phyloP scores from a whole-genome alignment of 2,888 invertebrate species.

The Clepsis dumicolana region DNA sequence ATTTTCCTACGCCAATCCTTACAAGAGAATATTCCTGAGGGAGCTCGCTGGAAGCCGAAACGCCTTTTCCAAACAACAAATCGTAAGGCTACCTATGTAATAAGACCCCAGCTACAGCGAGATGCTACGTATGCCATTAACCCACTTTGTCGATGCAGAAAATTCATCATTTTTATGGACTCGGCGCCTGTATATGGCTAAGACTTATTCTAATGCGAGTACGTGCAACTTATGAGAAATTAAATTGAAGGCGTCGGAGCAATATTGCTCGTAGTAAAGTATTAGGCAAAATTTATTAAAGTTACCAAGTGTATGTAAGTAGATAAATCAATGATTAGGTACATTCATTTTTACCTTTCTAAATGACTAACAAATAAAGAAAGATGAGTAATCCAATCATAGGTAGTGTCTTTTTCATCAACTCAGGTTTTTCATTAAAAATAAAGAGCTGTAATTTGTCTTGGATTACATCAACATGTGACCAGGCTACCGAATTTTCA shows the following conservation, averaged over 20 bases:
- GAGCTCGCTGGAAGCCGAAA: neutral
- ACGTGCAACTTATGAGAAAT: constrained; percentile 18
- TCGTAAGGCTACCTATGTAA: neutral
- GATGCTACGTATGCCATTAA: constrained; percentile 11
- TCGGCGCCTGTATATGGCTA: constrained; percentile 11
- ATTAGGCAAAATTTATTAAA: constrained; percentile 18
- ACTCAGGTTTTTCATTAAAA: too few relatives aligned
- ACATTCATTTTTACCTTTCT: too few relatives aligned
- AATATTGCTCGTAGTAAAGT: constrained; percentile 28
- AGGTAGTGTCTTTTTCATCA: too few relatives aligned
- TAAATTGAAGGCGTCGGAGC: constrained; percentile 12
- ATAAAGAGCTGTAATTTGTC: too few relatives aligned
- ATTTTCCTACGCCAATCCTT: too few relatives aligned
- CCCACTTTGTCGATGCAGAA: constrained; percentile 13
- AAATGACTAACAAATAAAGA: too few relatives aligned
- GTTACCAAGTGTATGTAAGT: too few relatives aligned
- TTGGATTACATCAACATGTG: too few relatives aligned
- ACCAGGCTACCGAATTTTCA: too few relatives aligned
- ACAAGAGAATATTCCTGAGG: too few relatives aligned
- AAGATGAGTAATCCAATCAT: too few relatives aligned
- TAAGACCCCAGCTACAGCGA: neutral
- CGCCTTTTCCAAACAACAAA: neutral
- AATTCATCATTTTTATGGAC: constrained; percentile 23
- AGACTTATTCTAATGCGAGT: constrained; percentile 7
- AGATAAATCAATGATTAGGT: neutral